Evolutionary conservation across 2,888 invertebrate species (phyloP).

Genomic region (Stegophylla sp.): DNA sequence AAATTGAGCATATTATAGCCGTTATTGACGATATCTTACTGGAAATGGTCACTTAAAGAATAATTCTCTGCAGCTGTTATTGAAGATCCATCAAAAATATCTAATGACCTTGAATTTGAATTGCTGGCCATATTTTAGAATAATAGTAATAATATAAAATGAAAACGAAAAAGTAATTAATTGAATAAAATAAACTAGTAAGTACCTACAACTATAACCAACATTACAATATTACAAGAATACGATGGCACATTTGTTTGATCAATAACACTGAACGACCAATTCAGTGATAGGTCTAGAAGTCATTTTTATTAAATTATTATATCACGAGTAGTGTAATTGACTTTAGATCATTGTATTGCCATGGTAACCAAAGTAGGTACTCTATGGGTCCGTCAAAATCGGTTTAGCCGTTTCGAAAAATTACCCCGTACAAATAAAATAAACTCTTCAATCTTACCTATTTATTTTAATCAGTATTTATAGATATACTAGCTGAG

Average conservation of each 20-base stretch:
- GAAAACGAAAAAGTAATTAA: neutral
- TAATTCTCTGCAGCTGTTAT: neutral
- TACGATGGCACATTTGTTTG: conserved; percentile 12
- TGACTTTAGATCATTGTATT: too few relatives aligned
- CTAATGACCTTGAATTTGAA: conserved; percentile 32
- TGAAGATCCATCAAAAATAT: conserved; percentile 15
- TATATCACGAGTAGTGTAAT: too few relatives aligned
- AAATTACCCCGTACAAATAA: too few relatives aligned
- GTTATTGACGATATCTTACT: conserved; percentile 15
- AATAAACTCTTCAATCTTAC: too few relatives aligned
- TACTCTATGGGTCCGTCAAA: too few relatives aligned
- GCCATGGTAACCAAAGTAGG: too few relatives aligned
- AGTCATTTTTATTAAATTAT: too few relatives aligned
- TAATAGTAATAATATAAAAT: neutral
- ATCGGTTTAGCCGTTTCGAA: too few relatives aligned
- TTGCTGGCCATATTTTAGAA: conserved; percentile 28
- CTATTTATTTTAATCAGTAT: too few relatives aligned
- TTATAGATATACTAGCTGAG: too few relatives aligned
- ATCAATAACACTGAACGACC: conserved; percentile 21
- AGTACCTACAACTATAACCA: neutral
- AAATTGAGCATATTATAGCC: too few relatives aligned
- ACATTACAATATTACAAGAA: neutral
- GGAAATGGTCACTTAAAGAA: conserved; percentile 23
- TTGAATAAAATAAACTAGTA: neutral
- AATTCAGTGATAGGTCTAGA: too few relatives aligned